Percentiles rank a stretch among this genome's conserved stretches.
Conservation (phyloP, 2,888 invertebrate genomes). For the Cepaea hortensis region DNA sequence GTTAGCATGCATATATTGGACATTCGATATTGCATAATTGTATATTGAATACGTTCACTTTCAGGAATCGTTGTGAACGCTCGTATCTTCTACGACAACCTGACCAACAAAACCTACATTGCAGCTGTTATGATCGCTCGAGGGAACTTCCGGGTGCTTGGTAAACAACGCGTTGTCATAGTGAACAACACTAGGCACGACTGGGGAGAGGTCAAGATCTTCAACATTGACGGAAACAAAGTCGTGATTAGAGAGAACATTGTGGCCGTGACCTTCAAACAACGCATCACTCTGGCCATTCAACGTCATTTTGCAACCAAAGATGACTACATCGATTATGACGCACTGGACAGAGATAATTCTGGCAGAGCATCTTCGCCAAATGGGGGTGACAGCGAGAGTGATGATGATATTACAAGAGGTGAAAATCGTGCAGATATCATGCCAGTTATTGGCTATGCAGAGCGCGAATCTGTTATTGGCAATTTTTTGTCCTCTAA, state of each 20-base stretch:
- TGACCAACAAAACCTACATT: slow-evolving; percentile 52
- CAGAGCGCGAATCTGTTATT: background rate
- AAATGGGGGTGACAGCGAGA: background rate
- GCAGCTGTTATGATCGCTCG: slow-evolving; percentile 51
- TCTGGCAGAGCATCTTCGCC: background rate
- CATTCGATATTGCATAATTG: no score
- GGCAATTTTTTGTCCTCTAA: slow-evolving; percentile 32
- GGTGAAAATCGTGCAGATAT: slow-evolving; percentile 20
- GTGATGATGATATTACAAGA: background rate
- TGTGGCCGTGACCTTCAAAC: slow-evolving; percentile 51
- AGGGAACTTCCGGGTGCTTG: slow-evolving; percentile 52
- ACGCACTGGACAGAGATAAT: slow-evolving; percentile 1
- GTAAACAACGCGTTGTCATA: slow-evolving; percentile 47
- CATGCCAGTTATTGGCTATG: slow-evolving; percentile 25
- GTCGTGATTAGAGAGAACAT: slow-evolving; percentile 50
- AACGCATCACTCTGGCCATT: slow-evolving; percentile 52
- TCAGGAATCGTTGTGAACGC: slow-evolving; percentile 55
- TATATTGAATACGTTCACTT: background rate
- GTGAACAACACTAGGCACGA: slow-evolving; percentile 46
- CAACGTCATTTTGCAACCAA: slow-evolving; percentile 33
- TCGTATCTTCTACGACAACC: slow-evolving; percentile 43
- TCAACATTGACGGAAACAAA: slow-evolving; percentile 48
- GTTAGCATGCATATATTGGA: no score
- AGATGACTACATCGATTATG: slow-evolving; percentile 15
- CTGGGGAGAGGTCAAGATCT: slow-evolving; percentile 47